Evolutionary conservation across 1,140 invertebrate genomes (phyloP).

Genomic region (Lanistes nyassanus): DNA sequence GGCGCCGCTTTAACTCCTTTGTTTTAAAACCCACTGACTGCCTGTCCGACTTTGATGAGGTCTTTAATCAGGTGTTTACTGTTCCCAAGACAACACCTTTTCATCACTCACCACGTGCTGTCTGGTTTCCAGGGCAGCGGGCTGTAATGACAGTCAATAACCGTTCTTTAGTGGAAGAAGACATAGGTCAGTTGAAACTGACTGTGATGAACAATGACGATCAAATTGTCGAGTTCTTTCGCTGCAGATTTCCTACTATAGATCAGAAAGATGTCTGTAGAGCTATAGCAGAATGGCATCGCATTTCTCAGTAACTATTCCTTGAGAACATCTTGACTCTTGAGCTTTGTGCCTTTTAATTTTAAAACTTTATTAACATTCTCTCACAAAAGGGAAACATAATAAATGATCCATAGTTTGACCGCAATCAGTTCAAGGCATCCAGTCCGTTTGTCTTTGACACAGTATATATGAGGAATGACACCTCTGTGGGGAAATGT

Average conservation of each 20-base stretch:
- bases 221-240: neutral
- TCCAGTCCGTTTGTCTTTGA: too few species aligned
- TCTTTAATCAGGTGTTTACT: constrained; percentile 31
- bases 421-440: too few species aligned
- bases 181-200: neutral
- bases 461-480: too few species aligned
- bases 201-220: constrained; percentile 19
- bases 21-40: neutral
- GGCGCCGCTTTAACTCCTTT: constrained; percentile 34
- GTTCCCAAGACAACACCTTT: constrained; percentile 27
- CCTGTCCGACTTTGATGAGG: constrained; percentile 28
- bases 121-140: constrained; percentile 26
- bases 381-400: too few species aligned
- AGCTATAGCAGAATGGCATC: constrained; percentile 16
- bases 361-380: too few species aligned
- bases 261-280: neutral
- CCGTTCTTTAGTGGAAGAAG: constrained; percentile 31
- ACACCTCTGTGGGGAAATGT: too few species aligned
- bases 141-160: constrained; percentile 33
- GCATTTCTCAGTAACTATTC: too few species aligned
- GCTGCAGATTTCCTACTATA: neutral
- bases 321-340: too few species aligned
- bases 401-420: too few species aligned
- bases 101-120: constrained; percentile 23
- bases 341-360: too few species aligned